These are phyloP conservation scores for Callorhinus ursinus DNA, from an alignment of 2,113 vertebrate species.

Conservation along the genomic window DNA sequence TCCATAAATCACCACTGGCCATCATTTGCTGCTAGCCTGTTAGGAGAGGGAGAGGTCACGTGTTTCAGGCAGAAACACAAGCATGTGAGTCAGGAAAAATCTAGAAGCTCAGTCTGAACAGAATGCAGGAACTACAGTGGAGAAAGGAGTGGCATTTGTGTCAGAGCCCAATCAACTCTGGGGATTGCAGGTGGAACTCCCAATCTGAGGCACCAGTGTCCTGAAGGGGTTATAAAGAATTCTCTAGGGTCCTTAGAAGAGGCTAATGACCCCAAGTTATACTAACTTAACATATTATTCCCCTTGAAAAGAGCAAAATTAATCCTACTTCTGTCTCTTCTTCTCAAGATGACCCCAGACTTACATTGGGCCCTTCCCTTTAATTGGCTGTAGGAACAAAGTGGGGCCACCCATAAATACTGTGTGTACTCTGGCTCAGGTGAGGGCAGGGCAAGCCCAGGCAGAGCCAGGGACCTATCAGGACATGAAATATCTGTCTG, in stretches of 20 bases:
- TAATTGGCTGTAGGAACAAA: not conserved
- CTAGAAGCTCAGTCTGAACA: not conserved
- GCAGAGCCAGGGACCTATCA: not conserved
- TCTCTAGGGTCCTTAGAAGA: not conserved
- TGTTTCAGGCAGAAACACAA: not conserved
- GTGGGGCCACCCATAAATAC: not conserved
- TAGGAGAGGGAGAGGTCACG: not conserved
- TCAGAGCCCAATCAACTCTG: not conserved
- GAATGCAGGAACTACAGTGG: not conserved
- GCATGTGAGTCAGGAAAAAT: not conserved
- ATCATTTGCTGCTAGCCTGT: not conserved
- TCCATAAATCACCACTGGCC: not conserved
- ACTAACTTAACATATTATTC: not conserved
- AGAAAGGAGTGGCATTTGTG: not conserved
- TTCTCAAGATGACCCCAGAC: slow-evolving; percentile 13
- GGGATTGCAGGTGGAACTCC: not conserved
- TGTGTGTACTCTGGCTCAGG: not conserved
- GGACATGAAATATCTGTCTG: not conserved
- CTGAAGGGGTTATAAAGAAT: not conserved
- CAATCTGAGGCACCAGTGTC: too few relatives aligned
- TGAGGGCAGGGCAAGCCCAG: not conserved
- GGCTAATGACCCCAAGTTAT: not conserved
- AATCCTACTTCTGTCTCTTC: not conserved
- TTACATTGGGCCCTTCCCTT: not conserved
- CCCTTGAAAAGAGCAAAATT: not conserved